Conservation (phyloP, 2,888 invertebrate species). For the Phrixothrix hirtus region DNA sequence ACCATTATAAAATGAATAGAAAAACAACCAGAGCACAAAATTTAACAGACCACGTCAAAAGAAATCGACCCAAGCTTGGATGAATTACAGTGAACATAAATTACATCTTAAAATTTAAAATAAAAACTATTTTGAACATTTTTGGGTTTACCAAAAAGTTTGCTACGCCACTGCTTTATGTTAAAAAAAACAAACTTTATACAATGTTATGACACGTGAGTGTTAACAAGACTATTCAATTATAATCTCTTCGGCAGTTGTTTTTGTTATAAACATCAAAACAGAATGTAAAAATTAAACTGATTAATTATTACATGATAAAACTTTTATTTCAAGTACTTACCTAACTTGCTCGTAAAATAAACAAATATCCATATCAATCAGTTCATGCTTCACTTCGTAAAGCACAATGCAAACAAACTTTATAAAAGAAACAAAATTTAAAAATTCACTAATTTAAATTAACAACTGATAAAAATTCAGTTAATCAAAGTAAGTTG, state of each 20-base stretch:
- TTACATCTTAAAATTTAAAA: neutral
- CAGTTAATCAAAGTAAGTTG: neutral
- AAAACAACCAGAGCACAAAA: constrained; percentile 25
- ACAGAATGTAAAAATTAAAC: constrained; percentile 6
- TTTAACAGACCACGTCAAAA: constrained; percentile 22
- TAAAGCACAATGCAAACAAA: constrained; percentile 6
- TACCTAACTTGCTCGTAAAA: neutral
- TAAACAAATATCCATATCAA: neutral
- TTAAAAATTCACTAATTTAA: constrained; percentile 2
- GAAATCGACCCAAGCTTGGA: constrained; percentile 12
- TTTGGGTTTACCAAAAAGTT: neutral
- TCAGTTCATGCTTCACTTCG: neutral
- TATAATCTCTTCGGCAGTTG: too few species aligned
- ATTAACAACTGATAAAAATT: too few species aligned
- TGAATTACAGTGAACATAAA: neutral
- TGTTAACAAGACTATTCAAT: neutral
- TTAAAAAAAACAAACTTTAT: too few species aligned
- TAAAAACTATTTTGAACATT: too few species aligned
- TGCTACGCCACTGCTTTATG: neutral
- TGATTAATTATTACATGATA: too few species aligned
- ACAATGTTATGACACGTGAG: too few species aligned
- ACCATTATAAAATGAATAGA: constrained; percentile 9
- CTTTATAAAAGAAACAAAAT: constrained; percentile 3
- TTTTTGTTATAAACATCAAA: constrained; percentile 9
- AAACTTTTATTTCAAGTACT: too few species aligned